Evolutionary conservation across 2,797 vertebrate species (phyloP).

Genomic region (Cynopterus sphinx): DNA sequence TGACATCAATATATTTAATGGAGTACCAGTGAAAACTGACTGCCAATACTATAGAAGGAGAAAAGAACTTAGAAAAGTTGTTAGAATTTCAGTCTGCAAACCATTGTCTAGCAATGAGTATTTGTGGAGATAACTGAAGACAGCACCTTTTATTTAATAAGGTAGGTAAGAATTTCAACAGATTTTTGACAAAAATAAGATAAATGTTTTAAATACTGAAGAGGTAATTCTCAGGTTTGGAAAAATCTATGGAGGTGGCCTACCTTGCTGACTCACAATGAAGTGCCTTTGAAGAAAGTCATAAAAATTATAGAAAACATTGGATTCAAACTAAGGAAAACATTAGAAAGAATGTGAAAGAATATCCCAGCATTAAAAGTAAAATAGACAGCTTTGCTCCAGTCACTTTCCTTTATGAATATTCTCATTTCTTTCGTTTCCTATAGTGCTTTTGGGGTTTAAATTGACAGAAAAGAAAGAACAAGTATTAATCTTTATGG

Average conservation of each 20-base stretch:
- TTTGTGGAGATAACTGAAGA: neutral
- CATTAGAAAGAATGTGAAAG: constrained; percentile 41
- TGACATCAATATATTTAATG: neutral
- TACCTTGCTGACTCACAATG: neutral
- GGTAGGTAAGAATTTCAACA: neutral
- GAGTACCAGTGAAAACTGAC: neutral
- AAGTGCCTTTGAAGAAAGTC: constrained; percentile 15
- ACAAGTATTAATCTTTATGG: constrained; percentile 36
- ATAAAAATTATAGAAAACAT: constrained; percentile 17
- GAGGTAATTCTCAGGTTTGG: neutral
- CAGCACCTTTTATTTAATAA: neutral
- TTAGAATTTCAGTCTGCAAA: neutral
- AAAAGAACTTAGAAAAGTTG: neutral
- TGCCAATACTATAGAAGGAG: neutral
- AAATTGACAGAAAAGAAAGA: constrained; percentile 19
- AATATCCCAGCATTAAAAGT: constrained; percentile 25
- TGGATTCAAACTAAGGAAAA: constrained; percentile 29
- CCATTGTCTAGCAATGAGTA: neutral
- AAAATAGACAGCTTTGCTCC: neutral
- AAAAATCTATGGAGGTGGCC: neutral
- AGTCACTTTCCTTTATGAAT: constrained; percentile 31
- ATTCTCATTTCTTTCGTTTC: constrained; percentile 19
- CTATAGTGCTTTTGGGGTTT: constrained; percentile 44
- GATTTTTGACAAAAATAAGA: neutral
- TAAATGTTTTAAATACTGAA: neutral